These are phyloP conservation scores for Pristionchus maxplancki DNA, from an alignment of 2,888 invertebrate species.

Conservation along the genomic window DNA sequence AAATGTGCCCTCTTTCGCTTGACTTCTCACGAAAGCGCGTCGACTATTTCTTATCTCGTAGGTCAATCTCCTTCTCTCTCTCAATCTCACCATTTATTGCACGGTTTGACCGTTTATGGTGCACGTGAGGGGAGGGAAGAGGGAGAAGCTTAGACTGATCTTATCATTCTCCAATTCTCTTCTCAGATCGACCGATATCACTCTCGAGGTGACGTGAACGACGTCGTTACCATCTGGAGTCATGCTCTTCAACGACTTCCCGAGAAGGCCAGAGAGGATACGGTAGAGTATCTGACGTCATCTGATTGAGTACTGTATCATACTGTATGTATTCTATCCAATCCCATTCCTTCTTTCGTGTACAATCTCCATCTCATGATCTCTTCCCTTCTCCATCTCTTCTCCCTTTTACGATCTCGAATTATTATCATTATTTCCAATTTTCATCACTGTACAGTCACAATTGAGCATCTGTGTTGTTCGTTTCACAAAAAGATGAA, in stretches of 20 bases:
- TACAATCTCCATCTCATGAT: constrained; percentile 20
- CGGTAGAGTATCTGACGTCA: background rate
- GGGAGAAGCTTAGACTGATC: background rate
- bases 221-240: constrained; percentile 34
- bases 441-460: constrained; percentile 20
- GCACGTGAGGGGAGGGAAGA: background rate
- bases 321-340: constrained; percentile 6
- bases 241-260: constrained; percentile 26
- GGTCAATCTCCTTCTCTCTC: background rate
- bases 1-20: background rate
- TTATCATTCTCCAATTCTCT: background rate
- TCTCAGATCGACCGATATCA: constrained; percentile 39
- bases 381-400: background rate
- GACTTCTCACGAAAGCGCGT: background rate
- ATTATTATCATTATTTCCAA: constrained; percentile 22
- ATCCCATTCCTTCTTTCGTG: background rate
- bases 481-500: constrained; percentile 3
- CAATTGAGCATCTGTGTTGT: constrained; percentile 26
- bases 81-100: constrained; percentile 8
- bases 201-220: background rate
- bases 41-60: constrained; percentile 11
- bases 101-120: constrained; percentile 10
- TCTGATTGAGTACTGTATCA: background rate
- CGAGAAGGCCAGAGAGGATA: background rate
- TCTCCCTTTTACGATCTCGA: background rate